A percentile compares a stretch with the other conserved stretches of the same genome.
These are phyloP conservation scores for Elmis aenea DNA, from an alignment of 2,888 invertebrate genomes.

Conservation along the genomic window DNA sequence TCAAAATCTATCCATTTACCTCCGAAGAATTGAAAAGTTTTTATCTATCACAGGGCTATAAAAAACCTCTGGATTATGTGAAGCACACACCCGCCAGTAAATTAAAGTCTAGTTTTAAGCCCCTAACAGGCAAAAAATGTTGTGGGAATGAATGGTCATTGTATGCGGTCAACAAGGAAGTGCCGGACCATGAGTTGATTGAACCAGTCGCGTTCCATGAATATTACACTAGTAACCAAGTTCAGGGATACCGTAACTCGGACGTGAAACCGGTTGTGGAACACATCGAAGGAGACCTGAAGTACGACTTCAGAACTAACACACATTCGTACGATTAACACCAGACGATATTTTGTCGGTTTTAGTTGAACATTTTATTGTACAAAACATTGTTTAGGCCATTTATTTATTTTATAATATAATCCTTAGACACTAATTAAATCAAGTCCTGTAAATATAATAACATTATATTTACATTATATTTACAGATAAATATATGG, in stretches of 20 bases:
- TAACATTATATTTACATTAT: background rate
- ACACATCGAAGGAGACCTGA: slow-evolving; percentile 39
- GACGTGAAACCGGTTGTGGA: slow-evolving; percentile 42
- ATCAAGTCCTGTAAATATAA: too few species aligned
- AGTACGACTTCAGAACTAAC: slow-evolving; percentile 43
- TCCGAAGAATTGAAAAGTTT: slow-evolving; percentile 1
- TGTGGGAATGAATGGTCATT: slow-evolving; percentile 16
- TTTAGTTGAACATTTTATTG: too few species aligned
- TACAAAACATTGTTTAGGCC: too few species aligned
- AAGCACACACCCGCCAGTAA: slow-evolving; percentile 11
- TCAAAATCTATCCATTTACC: background rate
- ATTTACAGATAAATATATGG: background rate
- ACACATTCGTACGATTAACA: slow-evolving; percentile 30
- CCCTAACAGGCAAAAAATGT: slow-evolving; percentile 11
- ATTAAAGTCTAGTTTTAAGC: slow-evolving; percentile 13
- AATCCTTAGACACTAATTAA: too few species aligned
- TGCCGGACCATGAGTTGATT: too few species aligned
- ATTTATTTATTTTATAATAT: too few species aligned
- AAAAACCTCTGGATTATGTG: slow-evolving; percentile 13
- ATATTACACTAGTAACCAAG: slow-evolving; percentile 15
- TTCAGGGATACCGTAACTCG: slow-evolving; percentile 10
- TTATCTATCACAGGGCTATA: slow-evolving; percentile 8
- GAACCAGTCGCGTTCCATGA: too few species aligned
- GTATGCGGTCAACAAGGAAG: too few species aligned
- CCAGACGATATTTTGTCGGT: too few species aligned